phyloP scores from a whole-genome alignment of 2,797 vertebrate species.

The Phrynocephalus forsythii region DNA sequence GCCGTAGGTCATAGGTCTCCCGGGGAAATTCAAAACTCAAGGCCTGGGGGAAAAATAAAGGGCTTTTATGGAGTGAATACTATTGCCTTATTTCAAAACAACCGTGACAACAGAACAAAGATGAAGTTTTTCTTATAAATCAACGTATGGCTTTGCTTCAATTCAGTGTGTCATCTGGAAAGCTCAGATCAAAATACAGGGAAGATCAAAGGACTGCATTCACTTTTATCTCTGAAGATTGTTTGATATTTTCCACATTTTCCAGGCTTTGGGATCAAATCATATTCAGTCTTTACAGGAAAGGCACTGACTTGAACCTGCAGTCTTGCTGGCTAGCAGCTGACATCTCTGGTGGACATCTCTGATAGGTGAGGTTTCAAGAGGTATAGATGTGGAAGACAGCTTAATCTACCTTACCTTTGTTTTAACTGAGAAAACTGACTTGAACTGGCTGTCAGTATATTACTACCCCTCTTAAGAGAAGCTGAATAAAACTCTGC shows the following conservation, averaged over 20 bases:
- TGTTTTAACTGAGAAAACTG: no score
- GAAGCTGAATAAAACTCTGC: no score
- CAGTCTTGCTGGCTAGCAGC: neutral
- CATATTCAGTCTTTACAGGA: neutral
- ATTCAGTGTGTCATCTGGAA: conserved; percentile 9
- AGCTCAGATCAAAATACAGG: neutral
- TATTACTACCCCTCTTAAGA: no score
- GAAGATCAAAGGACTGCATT: neutral
- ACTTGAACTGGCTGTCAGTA: no score
- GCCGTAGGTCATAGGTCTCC: neutral
- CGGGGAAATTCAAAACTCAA: conserved; percentile 33
- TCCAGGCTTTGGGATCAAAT: no score
- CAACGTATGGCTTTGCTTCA: neutral
- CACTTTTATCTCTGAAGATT: neutral
- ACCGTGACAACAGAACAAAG: neutral
- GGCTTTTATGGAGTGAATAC: neutral
- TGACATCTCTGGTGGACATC: neutral
- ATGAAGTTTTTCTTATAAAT: neutral
- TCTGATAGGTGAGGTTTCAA: neutral
- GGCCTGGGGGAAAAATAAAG: neutral
- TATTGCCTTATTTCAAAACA: neutral
- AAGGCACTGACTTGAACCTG: neutral
- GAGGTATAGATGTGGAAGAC: neutral
- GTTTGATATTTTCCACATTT: no score
- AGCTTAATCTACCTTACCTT: no score